A percentile compares a stretch with the other conserved stretches of the same genome.
Evolutionary conservation across 2,797 vertebrate genomes (phyloP).

Genomic region (Phalloptychus januarius): DNA sequence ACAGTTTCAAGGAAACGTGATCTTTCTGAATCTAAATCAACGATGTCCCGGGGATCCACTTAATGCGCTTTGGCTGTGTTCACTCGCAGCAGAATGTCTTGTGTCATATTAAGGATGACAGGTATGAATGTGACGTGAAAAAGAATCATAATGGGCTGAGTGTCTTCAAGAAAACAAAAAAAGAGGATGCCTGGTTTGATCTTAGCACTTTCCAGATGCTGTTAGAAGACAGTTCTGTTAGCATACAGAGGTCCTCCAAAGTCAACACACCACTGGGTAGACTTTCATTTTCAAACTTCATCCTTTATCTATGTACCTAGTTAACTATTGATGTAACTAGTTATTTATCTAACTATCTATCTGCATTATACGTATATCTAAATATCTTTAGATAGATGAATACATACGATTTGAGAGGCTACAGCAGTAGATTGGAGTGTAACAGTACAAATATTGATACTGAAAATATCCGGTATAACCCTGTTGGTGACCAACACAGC

Average conservation of each 20-base stretch:
- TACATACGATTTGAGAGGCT: no score
- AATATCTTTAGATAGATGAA: no score
- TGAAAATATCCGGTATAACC: no score
- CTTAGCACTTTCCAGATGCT: not conserved
- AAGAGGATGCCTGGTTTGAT: not conserved
- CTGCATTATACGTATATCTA: no score
- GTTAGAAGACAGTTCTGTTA: not conserved
- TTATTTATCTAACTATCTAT: no score
- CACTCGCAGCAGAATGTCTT: not conserved
- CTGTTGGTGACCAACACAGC: no score
- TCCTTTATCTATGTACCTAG: no score
- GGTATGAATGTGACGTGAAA: not conserved
- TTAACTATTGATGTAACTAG: no score
- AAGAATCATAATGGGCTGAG: not conserved
- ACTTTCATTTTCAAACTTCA: no score
- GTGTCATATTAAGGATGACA: not conserved
- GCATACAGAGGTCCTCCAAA: not conserved
- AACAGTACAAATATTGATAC: no score
- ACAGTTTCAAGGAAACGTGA: constrained; percentile 1
- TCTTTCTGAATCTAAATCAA: not conserved
- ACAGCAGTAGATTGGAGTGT: no score
- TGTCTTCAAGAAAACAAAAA: not conserved
- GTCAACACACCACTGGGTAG: not conserved
- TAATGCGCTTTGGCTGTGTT: not conserved
- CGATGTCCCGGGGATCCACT: not conserved